These are phyloP conservation scores for Drosophila borborema DNA, from an alignment of 2,888 invertebrate species.

Conservation along the genomic window DNA sequence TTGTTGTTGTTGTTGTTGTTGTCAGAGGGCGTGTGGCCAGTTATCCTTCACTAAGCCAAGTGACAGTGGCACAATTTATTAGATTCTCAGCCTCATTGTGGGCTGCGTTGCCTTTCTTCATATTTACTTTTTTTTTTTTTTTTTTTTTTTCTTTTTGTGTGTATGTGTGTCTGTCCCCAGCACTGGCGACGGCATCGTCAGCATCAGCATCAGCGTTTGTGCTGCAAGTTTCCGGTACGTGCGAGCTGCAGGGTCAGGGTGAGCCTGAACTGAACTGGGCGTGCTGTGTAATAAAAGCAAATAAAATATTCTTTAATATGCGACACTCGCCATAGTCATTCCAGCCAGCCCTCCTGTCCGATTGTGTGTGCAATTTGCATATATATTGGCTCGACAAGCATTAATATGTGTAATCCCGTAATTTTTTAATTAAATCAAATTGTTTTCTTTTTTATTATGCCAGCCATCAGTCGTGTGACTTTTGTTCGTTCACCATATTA, in stretches of 20 bases:
- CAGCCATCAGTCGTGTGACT: slow-evolving; percentile 16
- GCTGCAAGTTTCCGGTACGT: slow-evolving; percentile 76
- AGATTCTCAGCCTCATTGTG: slow-evolving; percentile 77
- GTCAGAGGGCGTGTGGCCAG: slow-evolving; percentile 73
- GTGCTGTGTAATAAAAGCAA: slow-evolving; percentile 77
- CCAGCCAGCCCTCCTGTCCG: slow-evolving; percentile 18
- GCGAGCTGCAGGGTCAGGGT: slow-evolving; percentile 30
- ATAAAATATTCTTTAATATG: slow-evolving; percentile 81
- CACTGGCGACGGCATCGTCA: slow-evolving; percentile 38
- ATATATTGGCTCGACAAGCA: slow-evolving; percentile 82
- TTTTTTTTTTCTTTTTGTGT: slow-evolving; percentile 5
- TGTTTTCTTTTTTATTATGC: slow-evolving; percentile 49
- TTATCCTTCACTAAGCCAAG: slow-evolving; percentile 82
- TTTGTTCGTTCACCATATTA: slow-evolving; percentile 14
- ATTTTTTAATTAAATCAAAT: slow-evolving; percentile 83
- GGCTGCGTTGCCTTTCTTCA: slow-evolving; percentile 44
- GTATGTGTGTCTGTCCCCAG: slow-evolving; percentile 15
- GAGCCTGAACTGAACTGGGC: slow-evolving; percentile 49
- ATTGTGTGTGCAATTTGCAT: slow-evolving; percentile 76
- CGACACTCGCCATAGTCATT: slow-evolving; percentile 71
- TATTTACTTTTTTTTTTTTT: slow-evolving; percentile 23
- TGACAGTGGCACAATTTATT: slow-evolving; percentile 82
- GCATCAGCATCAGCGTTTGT: slow-evolving; percentile 62
- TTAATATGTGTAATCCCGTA: slow-evolving; percentile 82
- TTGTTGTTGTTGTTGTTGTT: slow-evolving; percentile 32